Evolutionary conservation across 1,140 invertebrate genomes (phyloP).

Genomic region (Diachasma alloeum): DNA sequence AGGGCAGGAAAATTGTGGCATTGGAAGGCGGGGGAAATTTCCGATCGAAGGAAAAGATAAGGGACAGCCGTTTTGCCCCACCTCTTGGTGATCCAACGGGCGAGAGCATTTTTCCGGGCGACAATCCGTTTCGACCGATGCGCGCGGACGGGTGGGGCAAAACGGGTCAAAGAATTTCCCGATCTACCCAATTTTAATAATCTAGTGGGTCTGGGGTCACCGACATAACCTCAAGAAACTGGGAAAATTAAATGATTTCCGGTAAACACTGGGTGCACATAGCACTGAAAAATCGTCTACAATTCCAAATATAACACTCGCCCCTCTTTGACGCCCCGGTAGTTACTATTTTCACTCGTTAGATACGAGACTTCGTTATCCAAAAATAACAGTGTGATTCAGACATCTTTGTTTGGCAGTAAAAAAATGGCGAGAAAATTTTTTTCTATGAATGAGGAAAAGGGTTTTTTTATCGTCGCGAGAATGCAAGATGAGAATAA

Average conservation of each 20-base stretch:
- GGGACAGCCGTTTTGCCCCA: neutral
- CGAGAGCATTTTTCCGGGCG: no score
- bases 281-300: neutral
- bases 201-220: no score
- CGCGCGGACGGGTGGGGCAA: no score
- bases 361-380: neutral
- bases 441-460: neutral
- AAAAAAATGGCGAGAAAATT: neutral
- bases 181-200: no score
- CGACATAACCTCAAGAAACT: neutral
- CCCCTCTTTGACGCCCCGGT: neutral
- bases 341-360: slow-evolving; percentile 8
- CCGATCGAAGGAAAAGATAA: no score
- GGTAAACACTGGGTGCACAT: neutral
- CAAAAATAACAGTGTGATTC: neutral
- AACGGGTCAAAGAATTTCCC: no score
- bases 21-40: no score
- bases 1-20: no score
- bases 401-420: neutral
- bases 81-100: neutral
- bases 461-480: no score
- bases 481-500: neutral
- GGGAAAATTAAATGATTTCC: neutral
- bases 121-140: no score
- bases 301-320: neutral